phyloP scores from a whole-genome alignment of 2,113 vertebrate species.

The Atrichornis clamosus region DNA sequence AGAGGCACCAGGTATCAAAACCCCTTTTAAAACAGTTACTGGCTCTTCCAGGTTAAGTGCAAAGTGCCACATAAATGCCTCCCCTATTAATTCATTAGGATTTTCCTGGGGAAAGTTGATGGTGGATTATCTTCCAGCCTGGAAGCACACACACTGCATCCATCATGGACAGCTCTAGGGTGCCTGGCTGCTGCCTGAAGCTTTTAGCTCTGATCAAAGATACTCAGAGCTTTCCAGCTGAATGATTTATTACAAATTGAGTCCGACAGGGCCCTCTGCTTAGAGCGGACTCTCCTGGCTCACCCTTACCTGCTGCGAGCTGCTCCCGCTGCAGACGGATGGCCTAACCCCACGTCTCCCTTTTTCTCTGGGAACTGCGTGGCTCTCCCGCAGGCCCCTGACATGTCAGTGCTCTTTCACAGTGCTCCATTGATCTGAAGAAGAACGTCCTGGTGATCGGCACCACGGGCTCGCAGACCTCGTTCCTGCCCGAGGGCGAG shows the following conservation, averaged over 20 bases:
- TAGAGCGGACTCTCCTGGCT: neutral
- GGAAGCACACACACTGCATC: fast-evolving
- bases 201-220: neutral
- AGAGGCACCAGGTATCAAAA: constrained; percentile 92
- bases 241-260: neutral
- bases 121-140: neutral
- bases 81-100: neutral
- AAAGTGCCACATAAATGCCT: neutral
- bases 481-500: constrained; percentile 91
- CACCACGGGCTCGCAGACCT: constrained; percentile 92
- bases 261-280: neutral
- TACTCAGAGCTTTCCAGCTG: neutral
- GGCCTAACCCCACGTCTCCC: neutral
- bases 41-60: neutral
- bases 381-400: neutral
- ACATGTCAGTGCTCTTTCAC: neutral
- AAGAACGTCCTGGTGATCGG: constrained; percentile 92
- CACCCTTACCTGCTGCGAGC: neutral
- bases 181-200: neutral
- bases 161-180: neutral
- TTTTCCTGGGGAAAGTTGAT: neutral
- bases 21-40: neutral
- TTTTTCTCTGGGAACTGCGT: fast-evolving
- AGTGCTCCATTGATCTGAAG: constrained; percentile 98
- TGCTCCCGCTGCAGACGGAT: fast-evolving